Evolutionary conservation across 2,113 vertebrate genomes (phyloP), one percentile per base, ranked within the genome.

Genomic region (Felis chaus): DNA sequence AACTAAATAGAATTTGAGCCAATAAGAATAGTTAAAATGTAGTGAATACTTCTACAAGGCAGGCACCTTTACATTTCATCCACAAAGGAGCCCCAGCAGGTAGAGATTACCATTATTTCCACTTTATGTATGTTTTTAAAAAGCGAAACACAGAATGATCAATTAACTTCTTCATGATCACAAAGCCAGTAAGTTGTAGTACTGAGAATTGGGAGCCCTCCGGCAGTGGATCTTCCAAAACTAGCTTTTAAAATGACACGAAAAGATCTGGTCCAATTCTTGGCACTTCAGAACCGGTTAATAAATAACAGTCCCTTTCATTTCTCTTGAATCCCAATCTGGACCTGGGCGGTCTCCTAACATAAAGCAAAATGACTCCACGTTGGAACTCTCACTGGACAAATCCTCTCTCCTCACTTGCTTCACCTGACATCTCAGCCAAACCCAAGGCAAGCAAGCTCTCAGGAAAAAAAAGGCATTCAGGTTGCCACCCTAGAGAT

Each of bases 1-100:
- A 94, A 94, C 57, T 45, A 95, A 80, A 81, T 69, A 92, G 36
- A 87, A 83, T 71, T 68, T 80, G 27, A 92, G 50, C 57, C 57
- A 73, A 63, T 89, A 91, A 86, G n/a, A 90, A 45, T 83, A 84
- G 33, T 63, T 76, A 86, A 89, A 96, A 63, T 29, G 55, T 74
- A 95, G 50, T 71, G 87, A 94, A n/a, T 48, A 82, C n/a, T 39
- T 88, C 48, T 53, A 55, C 4, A 89, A n/a, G 29, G 13, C 29
- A 63, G 25, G 16, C 29, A 87, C 7, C 36, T 92, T 95, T 63
- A 84, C 50, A 94, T 84, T 84, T 91, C 82, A 95, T 45, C 39
- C 83, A 89, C 45, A 74, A 83, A 92, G 83, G 19, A 73, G 87
- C 18, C 7, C n/a, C 19, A 63, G 1, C 15, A 93, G 5, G 25